These are phyloP conservation scores for Amblyjoppa proteus DNA, from an alignment of 2,888 invertebrate genomes.

Conservation along the genomic window DNA sequence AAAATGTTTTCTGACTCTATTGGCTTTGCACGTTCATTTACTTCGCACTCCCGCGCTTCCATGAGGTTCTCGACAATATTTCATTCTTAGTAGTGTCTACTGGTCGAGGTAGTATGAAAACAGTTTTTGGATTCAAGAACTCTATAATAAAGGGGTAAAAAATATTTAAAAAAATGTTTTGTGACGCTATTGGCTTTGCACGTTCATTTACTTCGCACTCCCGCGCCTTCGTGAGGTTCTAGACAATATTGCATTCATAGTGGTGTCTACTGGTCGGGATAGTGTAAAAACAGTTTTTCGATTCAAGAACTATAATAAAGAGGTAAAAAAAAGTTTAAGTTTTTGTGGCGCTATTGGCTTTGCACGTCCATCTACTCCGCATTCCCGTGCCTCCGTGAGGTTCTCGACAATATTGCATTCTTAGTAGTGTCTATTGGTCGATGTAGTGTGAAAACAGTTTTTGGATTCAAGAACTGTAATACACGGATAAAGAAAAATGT, in stretches of 20 bases:
- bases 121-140: background rate
- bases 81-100: background rate
- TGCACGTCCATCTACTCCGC: constrained; percentile 39
- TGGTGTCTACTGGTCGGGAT: background rate
- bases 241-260: background rate
- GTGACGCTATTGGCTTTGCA: constrained; percentile 52
- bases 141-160: background rate
- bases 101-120: background rate
- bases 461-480: background rate
- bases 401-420: background rate
- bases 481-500: too few species aligned
- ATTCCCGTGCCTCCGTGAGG: background rate
- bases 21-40: constrained; percentile 53
- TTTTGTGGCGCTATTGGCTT: constrained; percentile 47
- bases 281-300: background rate
- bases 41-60: constrained; percentile 18
- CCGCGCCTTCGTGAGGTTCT: background rate
- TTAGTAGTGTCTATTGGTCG: background rate
- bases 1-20: constrained; percentile 29
- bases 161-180: background rate
- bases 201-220: constrained; percentile 46
- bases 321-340: too few species aligned
- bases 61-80: background rate
- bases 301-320: too few species aligned
- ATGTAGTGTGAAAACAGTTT: background rate